Evolutionary conservation across 2,888 invertebrate species (phyloP).

Genomic region (Neoascia interrupta): DNA sequence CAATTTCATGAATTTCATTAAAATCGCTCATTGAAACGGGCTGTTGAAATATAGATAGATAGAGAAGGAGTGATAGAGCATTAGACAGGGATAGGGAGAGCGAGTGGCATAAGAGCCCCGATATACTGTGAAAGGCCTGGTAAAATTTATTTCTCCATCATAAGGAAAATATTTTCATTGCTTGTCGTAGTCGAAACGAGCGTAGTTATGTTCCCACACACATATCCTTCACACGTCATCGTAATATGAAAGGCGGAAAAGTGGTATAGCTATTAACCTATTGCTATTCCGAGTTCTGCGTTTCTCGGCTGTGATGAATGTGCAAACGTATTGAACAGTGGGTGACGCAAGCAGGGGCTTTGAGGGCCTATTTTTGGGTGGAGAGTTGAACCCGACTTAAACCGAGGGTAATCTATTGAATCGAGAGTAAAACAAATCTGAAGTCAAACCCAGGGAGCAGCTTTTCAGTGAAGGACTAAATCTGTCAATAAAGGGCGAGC

Average conservation of each 20-base stretch:
- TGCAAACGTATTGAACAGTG: slow-evolving; percentile 35
- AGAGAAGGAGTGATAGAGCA: background rate
- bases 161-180: slow-evolving; percentile 70
- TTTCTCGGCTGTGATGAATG: slow-evolving; percentile 41
- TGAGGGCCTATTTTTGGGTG: too few relatives aligned
- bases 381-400: too few relatives aligned
- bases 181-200: slow-evolving; percentile 55
- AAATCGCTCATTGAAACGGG: slow-evolving; percentile 72
- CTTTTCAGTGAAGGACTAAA: too few relatives aligned
- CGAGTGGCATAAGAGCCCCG: too few relatives aligned
- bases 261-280: slow-evolving; percentile 65
- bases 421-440: too few relatives aligned
- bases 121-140: slow-evolving; percentile 42
- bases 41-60: slow-evolving; percentile 16
- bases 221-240: slow-evolving; percentile 54
- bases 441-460: too few relatives aligned
- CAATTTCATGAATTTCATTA: slow-evolving; percentile 77
- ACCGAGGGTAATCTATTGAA: too few relatives aligned
- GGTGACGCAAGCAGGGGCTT: slow-evolving; percentile 9
- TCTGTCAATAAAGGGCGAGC: too few relatives aligned
- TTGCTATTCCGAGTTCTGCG: slow-evolving; percentile 50
- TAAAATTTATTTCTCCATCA: slow-evolving; percentile 65
- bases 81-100: too few relatives aligned
- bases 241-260: slow-evolving; percentile 55
- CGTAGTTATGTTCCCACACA: slow-evolving; percentile 32